Percentiles rank a stretch among this genome's conserved stretches.
These are phyloP conservation scores for Luidia sarsii DNA, from an alignment of 53 echinoderm and acorn worm genomes.

Conservation along the genomic window DNA sequence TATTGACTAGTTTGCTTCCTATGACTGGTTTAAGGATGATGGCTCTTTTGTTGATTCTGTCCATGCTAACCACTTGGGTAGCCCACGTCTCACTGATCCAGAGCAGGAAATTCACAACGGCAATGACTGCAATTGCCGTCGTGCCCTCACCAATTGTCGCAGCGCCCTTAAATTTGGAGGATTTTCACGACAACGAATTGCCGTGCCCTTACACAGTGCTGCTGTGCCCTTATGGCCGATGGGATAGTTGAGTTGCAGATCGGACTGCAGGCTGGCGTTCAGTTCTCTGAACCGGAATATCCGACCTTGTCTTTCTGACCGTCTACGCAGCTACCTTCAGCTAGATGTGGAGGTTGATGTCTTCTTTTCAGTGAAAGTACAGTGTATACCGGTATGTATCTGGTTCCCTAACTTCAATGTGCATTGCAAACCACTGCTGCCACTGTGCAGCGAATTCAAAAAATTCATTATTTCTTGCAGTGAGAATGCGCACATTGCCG, in stretches of 20 bases:
- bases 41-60: neutral
- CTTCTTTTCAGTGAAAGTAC: too few relatives aligned
- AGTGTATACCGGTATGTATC: too few relatives aligned
- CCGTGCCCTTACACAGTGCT: constrained; percentile 14
- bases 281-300: neutral
- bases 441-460: too few relatives aligned
- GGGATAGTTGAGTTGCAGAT: constrained; percentile 14
- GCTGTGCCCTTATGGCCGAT: neutral
- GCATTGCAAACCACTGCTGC: too few relatives aligned
- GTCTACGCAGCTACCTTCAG: neutral
- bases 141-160: too few relatives aligned
- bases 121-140: constrained; percentile 2
- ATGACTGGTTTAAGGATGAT: neutral
- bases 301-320: neutral
- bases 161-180: too few relatives aligned
- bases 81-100: neutral
- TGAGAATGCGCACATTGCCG: too few relatives aligned
- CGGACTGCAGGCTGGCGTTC: neutral
- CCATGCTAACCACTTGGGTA: neutral
- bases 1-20: neutral
- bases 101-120: too few relatives aligned
- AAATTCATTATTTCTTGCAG: too few relatives aligned
- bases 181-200: too few relatives aligned
- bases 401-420: too few relatives aligned
- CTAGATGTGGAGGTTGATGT: too few relatives aligned